A percentile compares a stretch with the other conserved stretches of the same genome.
Conservation (phyloP, 2,113 vertebrate genomes). For the Ahaetulla prasina region DNA sequence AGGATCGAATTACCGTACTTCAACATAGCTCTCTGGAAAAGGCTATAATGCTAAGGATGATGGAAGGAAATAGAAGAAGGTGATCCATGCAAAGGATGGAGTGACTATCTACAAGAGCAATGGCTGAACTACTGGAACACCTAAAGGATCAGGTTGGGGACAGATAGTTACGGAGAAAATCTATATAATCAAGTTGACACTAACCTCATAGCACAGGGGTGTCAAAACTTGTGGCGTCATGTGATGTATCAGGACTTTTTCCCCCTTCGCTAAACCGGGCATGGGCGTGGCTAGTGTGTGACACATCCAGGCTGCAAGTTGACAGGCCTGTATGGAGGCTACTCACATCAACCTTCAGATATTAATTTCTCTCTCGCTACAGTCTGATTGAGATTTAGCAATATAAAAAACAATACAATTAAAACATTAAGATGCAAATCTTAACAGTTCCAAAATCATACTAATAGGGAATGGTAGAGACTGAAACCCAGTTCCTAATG, state of each 20-base stretch:
- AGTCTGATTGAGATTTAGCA: not conserved
- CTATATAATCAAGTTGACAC: not conserved
- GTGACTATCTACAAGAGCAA: not conserved
- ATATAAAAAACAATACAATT: not conserved
- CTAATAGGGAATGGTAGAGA: not conserved
- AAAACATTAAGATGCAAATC: not conserved
- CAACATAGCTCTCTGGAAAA: not conserved
- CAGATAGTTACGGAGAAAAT: not conserved
- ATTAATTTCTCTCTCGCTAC: not conserved
- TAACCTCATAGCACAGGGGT: not conserved
- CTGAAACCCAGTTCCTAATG: not conserved
- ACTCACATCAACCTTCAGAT: not conserved
- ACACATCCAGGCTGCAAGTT: too few species aligned
- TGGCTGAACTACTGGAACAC: not conserved
- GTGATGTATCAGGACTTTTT: too few species aligned
- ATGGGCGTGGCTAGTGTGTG: too few species aligned
- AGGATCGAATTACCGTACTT: not conserved
- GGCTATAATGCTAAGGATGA: not conserved
- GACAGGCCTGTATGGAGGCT: not conserved
- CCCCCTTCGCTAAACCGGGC: too few species aligned
- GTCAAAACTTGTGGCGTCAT: too few species aligned
- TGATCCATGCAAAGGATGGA: not conserved
- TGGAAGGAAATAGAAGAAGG: not conserved
- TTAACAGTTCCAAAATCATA: not conserved
- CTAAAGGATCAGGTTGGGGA: not conserved